Conservation (phyloP, 2,797 vertebrate species). For the Australoheros facetus region DNA sequence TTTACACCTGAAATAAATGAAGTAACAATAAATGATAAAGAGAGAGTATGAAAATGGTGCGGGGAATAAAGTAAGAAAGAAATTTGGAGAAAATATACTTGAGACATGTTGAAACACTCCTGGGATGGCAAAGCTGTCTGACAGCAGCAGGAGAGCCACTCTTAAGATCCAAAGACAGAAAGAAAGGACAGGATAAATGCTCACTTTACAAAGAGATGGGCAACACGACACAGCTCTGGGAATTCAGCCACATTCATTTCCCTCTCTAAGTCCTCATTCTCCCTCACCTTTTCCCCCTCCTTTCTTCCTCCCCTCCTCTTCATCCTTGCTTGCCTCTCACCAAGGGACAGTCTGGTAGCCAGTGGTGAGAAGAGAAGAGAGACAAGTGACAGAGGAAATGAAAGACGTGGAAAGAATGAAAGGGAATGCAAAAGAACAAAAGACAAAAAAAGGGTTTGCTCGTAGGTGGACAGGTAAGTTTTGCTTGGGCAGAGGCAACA, state of each 20-base stretch:
- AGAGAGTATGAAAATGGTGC: neutral
- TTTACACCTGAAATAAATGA: neutral
- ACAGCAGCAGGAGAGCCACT: constrained; percentile 9
- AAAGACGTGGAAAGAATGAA: constrained; percentile 61
- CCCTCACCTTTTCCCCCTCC: constrained; percentile 44
- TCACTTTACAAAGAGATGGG: constrained; percentile 28
- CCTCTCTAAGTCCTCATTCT: constrained; percentile 36
- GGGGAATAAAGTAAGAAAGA: constrained; percentile 12
- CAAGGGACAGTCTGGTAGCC: constrained; percentile 61
- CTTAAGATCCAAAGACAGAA: constrained; percentile 21
- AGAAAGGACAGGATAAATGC: constrained; percentile 6
- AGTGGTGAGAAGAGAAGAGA: constrained; percentile 34
- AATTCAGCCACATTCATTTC: constrained; percentile 48
- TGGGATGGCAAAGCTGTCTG: constrained; percentile 16
- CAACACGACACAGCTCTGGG: constrained; percentile 30
- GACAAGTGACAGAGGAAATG: constrained; percentile 43
- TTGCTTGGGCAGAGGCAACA: neutral
- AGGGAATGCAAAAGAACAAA: constrained; percentile 61
- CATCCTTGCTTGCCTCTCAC: constrained; percentile 58
- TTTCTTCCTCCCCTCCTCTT: constrained; percentile 47
- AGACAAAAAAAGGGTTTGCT: constrained; percentile 52
- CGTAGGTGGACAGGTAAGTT: constrained; percentile 64
- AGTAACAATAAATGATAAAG: neutral
- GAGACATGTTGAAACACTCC: constrained; percentile 26
- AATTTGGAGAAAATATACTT: neutral